Base-by-base conservation (phyloP, 2,113 vertebrate genomes). In the Ascaphus truei region DNA sequence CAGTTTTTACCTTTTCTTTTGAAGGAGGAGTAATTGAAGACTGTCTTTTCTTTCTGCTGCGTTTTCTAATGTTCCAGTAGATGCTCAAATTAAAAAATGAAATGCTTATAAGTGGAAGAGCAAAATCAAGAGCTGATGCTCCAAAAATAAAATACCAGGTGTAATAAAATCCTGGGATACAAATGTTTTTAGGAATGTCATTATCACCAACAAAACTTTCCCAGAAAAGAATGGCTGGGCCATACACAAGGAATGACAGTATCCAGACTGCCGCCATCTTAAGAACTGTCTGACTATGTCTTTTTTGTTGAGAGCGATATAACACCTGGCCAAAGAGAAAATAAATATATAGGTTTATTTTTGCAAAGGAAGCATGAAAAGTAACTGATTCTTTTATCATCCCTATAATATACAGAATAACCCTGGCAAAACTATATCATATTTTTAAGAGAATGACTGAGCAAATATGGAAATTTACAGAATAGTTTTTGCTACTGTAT, bases 81-180 rank as follows among this genome's bases (percentile, higher is more conserved):
- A 92, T 92, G 82, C 89, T 89, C 36, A 92, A 77, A 77, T 92
- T 92, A 75, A 92, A 90, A 77, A 85, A 91, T 62, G 86, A 78
- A 81, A 92, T 90, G 0, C 88, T 88, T 71, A 92, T 77, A 36
- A 92, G 88, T 0, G 91, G 91, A 1, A 86, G 81, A 77, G 90
- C 90, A 79, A 92, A 92, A 79, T 91, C 91, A 7, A 92, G 90
- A 50, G 84, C 90, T 8, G 91, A 92, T 0, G 87, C 88, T 10
- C 84, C 82, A 51, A 91, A 80, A 62, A 91, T 82, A 72, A 92
- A 91, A 77, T 92, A 90, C 90, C 90, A 92, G 25, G 83, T 92
- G 80, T 86, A 86, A 34, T 92, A 92, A 74, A 91, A 92, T 74
- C 90, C 90, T 0, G 88, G 88, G 7, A 84, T 86, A 75, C 91